A percentile compares a stretch with the other conserved stretches of the same genome.
phyloP scores from a whole-genome alignment of 2,888 invertebrate genomes.

The Cataglyphis altisquamis region DNA sequence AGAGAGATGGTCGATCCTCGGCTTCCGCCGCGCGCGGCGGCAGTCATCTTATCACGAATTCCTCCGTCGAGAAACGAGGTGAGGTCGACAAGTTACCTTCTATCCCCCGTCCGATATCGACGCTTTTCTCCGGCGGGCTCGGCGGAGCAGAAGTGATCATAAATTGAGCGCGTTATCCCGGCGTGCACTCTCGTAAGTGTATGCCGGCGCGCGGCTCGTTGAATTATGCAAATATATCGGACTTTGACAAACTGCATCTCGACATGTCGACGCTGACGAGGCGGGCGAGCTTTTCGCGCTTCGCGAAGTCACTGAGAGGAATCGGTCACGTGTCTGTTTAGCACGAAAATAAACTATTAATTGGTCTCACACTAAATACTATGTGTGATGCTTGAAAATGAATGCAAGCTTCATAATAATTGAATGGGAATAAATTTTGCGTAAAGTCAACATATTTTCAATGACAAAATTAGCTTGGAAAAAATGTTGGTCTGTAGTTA shows the following conservation, averaged over 20 bases:
- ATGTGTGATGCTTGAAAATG: no score
- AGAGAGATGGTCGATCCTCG: conserved; percentile 43
- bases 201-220: conserved; percentile 46
- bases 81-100: conserved; percentile 39
- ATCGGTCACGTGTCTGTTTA: conserved; percentile 21
- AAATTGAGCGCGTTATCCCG: conserved; percentile 48
- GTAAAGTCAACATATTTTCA: no score
- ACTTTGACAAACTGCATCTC: conserved; percentile 55
- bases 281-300: not conserved
- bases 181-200: conserved; percentile 48
- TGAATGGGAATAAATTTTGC: no score
- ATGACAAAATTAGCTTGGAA: no score
- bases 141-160: conserved; percentile 47
- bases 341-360: not conserved
- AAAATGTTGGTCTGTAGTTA: no score
- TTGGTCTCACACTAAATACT: no score
- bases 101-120: conserved; percentile 29
- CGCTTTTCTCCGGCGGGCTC: not conserved
- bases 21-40: conserved; percentile 28
- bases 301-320: not conserved
- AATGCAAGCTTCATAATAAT: no score
- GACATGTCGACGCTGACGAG: conserved; percentile 38
- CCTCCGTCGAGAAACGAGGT: conserved; percentile 2
- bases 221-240: conserved; percentile 52
- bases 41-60: conserved; percentile 37